Percentiles rank a stretch among this genome's conserved stretches.
Conservation (phyloP, 1,140 invertebrate genomes). For the Aleiodes sp. region DNA sequence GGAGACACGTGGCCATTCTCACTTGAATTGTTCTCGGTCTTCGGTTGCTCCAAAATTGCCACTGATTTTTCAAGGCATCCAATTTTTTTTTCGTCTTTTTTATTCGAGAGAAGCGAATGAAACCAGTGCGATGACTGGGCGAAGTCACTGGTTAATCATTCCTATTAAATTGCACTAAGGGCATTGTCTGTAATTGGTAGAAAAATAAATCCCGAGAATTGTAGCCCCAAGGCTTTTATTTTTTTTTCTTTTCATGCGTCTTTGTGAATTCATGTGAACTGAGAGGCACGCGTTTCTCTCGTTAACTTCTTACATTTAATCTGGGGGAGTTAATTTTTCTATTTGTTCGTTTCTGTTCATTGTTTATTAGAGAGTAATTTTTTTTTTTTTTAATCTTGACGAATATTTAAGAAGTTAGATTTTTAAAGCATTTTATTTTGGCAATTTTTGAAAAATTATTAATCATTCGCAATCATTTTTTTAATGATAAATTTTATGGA, state of each 20-base stretch:
- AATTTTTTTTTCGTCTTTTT: background rate
- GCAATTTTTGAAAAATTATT: too few species aligned
- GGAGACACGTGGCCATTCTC: conserved; percentile 56
- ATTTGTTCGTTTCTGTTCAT: conserved; percentile 42
- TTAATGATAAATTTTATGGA: too few species aligned
- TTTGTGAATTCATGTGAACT: conserved; percentile 13
- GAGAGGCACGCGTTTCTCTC: conserved; percentile 51
- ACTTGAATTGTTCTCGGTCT: conserved; percentile 42
- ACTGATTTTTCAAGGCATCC: background rate
- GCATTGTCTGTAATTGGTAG: conserved; percentile 16
- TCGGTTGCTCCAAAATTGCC: background rate
- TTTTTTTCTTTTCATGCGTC: background rate
- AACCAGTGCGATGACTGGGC: conserved; percentile 10
- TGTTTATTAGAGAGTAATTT: too few species aligned
- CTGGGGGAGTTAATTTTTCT: conserved; percentile 25
- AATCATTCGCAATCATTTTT: too few species aligned
- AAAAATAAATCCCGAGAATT: conserved; percentile 6
- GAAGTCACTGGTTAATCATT: conserved; percentile 14
- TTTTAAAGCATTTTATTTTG: too few species aligned
- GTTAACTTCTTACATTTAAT: conserved; percentile 55
- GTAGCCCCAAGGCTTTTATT: background rate
- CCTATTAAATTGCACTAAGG: background rate
- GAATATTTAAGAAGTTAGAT: too few species aligned
- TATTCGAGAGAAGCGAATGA: background rate
- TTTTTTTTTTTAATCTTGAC: too few species aligned